Evolutionary conservation across 2,113 vertebrate genomes (phyloP).

Genomic region (Platycercus adscitus): DNA sequence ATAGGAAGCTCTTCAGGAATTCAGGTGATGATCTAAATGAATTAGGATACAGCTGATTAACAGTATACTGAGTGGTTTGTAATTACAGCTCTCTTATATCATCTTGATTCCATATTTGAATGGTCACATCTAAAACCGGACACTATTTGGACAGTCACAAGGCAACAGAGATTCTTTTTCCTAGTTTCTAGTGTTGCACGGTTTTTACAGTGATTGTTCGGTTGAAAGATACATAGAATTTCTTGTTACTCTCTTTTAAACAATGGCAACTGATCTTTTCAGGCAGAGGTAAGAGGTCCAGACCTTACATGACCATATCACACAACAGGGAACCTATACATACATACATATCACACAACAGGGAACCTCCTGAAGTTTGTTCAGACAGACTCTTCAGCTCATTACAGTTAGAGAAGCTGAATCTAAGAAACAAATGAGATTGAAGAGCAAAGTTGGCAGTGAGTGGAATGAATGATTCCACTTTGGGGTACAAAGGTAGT

Average conservation of each 20-base stretch:
- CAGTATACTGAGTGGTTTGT: not conserved
- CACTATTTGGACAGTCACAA: not conserved
- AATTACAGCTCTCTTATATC: not conserved
- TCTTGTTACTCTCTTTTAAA: not conserved
- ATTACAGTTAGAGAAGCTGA: not conserved
- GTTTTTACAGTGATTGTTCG: not conserved
- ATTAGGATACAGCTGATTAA: not conserved
- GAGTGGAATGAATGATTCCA: not conserved
- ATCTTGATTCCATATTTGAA: not conserved
- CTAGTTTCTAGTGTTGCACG: not conserved
- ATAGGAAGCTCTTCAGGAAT: not conserved
- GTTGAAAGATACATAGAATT: not conserved
- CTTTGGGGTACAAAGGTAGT: not conserved
- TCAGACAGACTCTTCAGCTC: not conserved
- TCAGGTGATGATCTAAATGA: not conserved
- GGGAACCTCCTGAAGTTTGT: not conserved
- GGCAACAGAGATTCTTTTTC: not conserved
- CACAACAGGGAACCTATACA: not conserved
- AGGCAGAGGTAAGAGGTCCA: not conserved
- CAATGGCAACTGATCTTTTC: not conserved
- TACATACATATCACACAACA: not conserved
- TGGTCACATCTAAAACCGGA: not conserved
- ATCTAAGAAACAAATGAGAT: not conserved
- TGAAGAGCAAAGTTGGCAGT: not conserved
- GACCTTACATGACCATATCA: not conserved